Evolutionary conservation across 2,888 invertebrate species (phyloP).

Genomic region (Nemapogon koenigi): DNA sequence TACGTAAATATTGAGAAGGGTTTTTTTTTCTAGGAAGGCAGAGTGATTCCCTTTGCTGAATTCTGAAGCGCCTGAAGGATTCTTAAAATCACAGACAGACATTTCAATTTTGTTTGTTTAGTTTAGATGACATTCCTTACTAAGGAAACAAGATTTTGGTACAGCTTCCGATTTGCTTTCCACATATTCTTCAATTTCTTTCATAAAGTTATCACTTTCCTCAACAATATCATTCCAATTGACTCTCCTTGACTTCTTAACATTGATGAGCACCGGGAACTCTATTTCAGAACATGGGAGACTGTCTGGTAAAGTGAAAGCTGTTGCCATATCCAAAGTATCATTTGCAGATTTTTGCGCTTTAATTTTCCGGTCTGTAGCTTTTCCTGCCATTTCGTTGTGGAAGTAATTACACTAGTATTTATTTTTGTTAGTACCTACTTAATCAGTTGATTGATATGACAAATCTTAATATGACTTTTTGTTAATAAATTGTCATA

Average conservation of each 20-base stretch:
- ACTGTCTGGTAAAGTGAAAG: constrained; percentile 38
- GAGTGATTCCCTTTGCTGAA: too few species aligned
- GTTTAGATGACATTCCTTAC: too few species aligned
- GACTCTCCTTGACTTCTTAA: constrained; percentile 23
- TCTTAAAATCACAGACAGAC: too few species aligned
- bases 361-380: constrained; percentile 38
- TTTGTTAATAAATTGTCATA: too few species aligned
- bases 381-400: constrained; percentile 33
- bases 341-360: constrained; percentile 19
- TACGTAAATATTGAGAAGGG: too few species aligned
- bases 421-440: too few species aligned
- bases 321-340: constrained; percentile 24
- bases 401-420: neutral
- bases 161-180: constrained; percentile 26
- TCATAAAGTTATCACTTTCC: constrained; percentile 28
- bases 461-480: too few species aligned
- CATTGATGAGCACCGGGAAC: constrained; percentile 31
- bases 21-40: too few species aligned
- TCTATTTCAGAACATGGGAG: constrained; percentile 46
- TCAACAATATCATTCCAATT: constrained; percentile 40
- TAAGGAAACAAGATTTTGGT: constrained; percentile 35
- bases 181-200: constrained; percentile 31
- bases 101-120: too few species aligned
- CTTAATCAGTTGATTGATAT: too few species aligned
- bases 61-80: too few species aligned